Conservation (phyloP, 2,113 vertebrate genomes). For the Leptodactylus fuscus region DNA sequence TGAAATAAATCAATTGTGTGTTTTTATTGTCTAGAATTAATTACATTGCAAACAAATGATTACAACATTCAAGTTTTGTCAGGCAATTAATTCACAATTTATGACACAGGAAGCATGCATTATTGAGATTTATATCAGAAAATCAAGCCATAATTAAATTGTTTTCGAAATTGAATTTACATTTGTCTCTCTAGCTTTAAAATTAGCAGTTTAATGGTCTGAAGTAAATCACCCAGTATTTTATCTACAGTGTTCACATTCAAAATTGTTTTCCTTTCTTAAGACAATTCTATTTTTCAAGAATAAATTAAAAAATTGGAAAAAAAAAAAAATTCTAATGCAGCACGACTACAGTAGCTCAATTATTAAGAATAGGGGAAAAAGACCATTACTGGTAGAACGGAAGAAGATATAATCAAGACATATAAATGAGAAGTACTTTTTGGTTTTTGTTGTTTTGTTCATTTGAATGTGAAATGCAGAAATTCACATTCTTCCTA, state of each 20-base stretch:
- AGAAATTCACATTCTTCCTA: too few species aligned
- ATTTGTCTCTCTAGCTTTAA: conserved; percentile 34
- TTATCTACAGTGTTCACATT: conserved; percentile 25
- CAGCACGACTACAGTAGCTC: too few species aligned
- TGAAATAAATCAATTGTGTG: conserved; percentile 43
- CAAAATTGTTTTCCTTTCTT: conserved; percentile 11
- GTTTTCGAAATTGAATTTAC: conserved; percentile 38
- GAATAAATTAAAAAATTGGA: not conserved
- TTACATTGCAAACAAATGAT: conserved; percentile 51
- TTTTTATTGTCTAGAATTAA: conserved; percentile 50
- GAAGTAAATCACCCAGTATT: conserved; percentile 14
- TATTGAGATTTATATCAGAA: conserved; percentile 40
- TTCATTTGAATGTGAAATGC: too few species aligned
- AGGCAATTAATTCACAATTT: conserved; percentile 48
- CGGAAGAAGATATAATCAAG: too few species aligned
- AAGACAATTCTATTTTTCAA: not conserved
- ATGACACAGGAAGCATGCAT: conserved; percentile 30
- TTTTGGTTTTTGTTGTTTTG: too few species aligned
- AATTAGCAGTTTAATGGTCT: conserved; percentile 45
- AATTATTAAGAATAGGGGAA: too few species aligned
- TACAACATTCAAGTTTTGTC: conserved; percentile 47
- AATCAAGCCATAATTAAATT: conserved; percentile 50
- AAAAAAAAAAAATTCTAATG: not conserved
- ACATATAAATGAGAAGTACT: too few species aligned
- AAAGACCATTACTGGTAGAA: too few species aligned